Percentiles rank a stretch among this genome's conserved stretches.
These are phyloP conservation scores for Etheostoma cragini DNA, from an alignment of 2,113 vertebrate genomes.

Conservation along the genomic window DNA sequence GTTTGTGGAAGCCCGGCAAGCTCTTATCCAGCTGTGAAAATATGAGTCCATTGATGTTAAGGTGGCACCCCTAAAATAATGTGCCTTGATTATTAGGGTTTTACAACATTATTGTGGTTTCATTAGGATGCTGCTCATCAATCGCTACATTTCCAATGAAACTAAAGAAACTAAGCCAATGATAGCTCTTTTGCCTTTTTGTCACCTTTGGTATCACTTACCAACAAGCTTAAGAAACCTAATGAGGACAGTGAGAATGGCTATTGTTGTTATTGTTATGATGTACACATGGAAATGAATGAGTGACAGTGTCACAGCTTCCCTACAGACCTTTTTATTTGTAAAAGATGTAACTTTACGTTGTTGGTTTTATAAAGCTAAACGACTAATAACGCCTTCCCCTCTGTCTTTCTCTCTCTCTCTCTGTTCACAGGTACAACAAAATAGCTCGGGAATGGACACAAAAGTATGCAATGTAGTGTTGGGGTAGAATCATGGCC, in stretches of 20 bases:
- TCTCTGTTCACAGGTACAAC: conserved; percentile 92
- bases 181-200: not conserved
- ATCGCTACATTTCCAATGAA: not conserved
- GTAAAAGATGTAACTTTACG: not conserved
- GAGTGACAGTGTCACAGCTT: not conserved
- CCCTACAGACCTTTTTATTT: not conserved
- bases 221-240: not conserved
- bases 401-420: not conserved
- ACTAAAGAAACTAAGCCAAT: not conserved
- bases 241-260: not conserved
- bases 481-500: conserved; percentile 92
- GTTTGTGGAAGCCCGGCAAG: not conserved
- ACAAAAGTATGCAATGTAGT: conserved; percentile 99
- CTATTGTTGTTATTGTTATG: not conserved
- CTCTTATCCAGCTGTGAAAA: not conserved
- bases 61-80: not conserved
- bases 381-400: conserved; percentile 1
- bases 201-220: not conserved
- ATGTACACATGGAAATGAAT: not conserved
- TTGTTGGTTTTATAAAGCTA: not conserved
- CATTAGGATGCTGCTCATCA: not conserved
- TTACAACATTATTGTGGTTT: not conserved
- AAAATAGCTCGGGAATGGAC: conserved; percentile 99
- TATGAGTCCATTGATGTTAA: too few relatives aligned
- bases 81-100: not conserved